Percentiles rank a stretch among this genome's conserved stretches.
phyloP scores from a whole-genome alignment of 1,140 invertebrate genomes.

The Bombus huntii region DNA sequence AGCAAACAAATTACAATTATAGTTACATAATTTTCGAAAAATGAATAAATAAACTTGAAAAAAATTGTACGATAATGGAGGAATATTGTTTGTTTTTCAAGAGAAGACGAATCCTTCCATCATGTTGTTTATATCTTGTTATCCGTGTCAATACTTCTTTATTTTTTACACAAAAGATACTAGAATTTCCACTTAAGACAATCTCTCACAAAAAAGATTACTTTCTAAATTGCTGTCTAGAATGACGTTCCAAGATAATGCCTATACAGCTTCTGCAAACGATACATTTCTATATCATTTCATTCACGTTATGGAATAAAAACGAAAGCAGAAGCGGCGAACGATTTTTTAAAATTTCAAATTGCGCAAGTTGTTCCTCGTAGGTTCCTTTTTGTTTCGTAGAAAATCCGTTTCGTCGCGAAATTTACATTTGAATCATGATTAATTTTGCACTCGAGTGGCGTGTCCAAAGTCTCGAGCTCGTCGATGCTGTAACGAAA shows the following conservation, averaged over 20 bases:
- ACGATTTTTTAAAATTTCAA: neutral
- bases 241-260: too few species aligned
- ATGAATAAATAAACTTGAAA: too few species aligned
- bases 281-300: neutral
- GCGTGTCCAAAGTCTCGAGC: neutral
- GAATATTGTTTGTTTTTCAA: too few species aligned
- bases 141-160: too few species aligned
- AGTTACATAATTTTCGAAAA: too few species aligned
- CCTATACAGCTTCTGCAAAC: too few species aligned
- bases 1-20: too few species aligned
- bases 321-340: neutral
- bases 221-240: too few species aligned
- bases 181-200: too few species aligned
- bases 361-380: neutral
- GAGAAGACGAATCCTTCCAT: too few species aligned
- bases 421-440: constrained; percentile 13
- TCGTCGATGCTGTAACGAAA: constrained; percentile 24
- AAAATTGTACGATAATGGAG: too few species aligned
- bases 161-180: neutral
- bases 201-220: neutral
- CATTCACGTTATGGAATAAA: neutral
- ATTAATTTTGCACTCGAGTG: constrained; percentile 1
- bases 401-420: neutral
- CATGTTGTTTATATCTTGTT: too few species aligned
- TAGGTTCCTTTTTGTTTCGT: neutral